Base-by-base conservation (phyloP, 2,888 invertebrate genomes). In the Agrotis ipsilon region DNA sequence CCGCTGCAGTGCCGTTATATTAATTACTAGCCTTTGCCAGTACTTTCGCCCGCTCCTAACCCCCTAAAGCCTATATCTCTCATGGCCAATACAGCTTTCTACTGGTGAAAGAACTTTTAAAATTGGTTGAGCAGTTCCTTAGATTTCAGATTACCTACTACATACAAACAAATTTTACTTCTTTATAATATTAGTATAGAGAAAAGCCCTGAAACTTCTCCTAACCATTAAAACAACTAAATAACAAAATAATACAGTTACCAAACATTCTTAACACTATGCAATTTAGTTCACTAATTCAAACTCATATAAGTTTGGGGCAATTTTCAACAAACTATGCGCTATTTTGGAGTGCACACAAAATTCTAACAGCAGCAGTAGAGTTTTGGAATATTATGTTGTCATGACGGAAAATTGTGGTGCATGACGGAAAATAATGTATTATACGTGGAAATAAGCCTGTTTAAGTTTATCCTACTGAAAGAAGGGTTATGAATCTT, bases 301-400 rank as follows among this genome's bases (percentile, higher is more conserved):
- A 21, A 61, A 43, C 55, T 74, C 54, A 49, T 74, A 64, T 21
- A 72, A 72, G 75, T 71, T 74, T n/a, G 43, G 27, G 3, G 16
- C 27, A 48, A 55, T 73, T 61, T 62, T 48, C 7, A 48, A 62
- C 62, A 2, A 54, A 54, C 39, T 74, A 43, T 55, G 43, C 74
- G 6, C 16, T 59, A n/a, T 27, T 48, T 1, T 16, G 27, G 5
- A n/a, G 21, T 11, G 24, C n/a, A 18, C 24, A 51, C 27, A 32
- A 55, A 49, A 45, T 49, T 11, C 24, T 60, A 3, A 2, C 39
- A 32, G n/a, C 39, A 13, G 16, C 9, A n/a, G n/a, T 1, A 14
- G 51, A 6, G 19, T 61, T 52, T 52, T 52, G 61, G 18, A 19
- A 9, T 46, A 52, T 21, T 39, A 55, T 21, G 9, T 19, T 3